These are phyloP conservation scores for Drosophila pallidifrons DNA, from an alignment of 1,140 invertebrate genomes.

Conservation along the genomic window DNA sequence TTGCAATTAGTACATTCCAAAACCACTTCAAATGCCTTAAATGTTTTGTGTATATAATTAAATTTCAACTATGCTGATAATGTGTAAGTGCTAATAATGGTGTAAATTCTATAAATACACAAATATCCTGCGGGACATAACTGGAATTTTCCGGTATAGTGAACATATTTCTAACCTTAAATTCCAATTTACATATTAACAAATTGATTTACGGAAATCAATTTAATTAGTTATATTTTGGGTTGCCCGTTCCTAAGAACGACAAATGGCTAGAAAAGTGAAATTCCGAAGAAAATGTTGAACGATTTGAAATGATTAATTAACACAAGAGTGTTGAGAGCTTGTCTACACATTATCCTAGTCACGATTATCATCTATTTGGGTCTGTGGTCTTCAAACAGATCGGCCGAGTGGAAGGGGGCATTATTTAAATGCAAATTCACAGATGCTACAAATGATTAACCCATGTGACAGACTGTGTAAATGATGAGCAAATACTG, in stretches of 20 bases:
- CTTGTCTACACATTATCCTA: conserved; percentile 10
- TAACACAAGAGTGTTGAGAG: conserved; percentile 31
- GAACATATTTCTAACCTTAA: background rate
- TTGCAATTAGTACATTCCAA: conserved; percentile 1
- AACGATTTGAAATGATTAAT: conserved; percentile 36
- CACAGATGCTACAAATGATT: conserved; percentile 28
- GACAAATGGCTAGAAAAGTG: background rate
- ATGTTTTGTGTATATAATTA: background rate
- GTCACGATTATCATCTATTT: conserved; percentile 23
- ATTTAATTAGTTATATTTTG: background rate
- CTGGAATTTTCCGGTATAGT: background rate
- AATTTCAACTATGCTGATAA: background rate
- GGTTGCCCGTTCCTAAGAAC: no score
- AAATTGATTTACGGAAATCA: background rate
- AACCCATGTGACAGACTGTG: conserved; percentile 45
- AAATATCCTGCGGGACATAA: background rate
- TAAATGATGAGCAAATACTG: conserved; percentile 45
- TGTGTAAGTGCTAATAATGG: background rate
- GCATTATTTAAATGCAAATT: conserved; percentile 25
- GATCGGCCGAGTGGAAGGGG: background rate
- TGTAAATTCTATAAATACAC: no score
- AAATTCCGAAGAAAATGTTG: background rate
- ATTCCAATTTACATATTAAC: background rate
- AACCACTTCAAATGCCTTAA: no score
- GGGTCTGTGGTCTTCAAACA: background rate